Conservation (phyloP, 2,797 vertebrate genomes). For the Chromobotia macracanthus region DNA sequence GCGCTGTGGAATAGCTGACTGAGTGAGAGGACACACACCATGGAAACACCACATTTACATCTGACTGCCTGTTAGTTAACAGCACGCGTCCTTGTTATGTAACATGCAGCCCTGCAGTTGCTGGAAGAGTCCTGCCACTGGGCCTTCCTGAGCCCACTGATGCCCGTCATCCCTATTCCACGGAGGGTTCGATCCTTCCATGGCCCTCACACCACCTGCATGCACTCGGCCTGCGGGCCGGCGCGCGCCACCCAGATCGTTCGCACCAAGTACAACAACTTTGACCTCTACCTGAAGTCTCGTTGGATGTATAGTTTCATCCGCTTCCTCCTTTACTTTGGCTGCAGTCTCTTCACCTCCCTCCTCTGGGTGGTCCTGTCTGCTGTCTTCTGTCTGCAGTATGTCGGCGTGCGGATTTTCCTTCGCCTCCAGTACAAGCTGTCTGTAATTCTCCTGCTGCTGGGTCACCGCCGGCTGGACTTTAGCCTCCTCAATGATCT, state of each 20-base stretch:
- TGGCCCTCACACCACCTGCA: conserved; percentile 95
- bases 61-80: not conserved
- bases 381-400: conserved; percentile 90
- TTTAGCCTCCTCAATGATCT: conserved; percentile 92
- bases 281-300: conserved; percentile 86
- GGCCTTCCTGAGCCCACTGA: conserved; percentile 75
- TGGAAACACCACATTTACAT: not conserved
- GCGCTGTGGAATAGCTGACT: not conserved
- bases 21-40: not conserved
- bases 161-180: conserved; percentile 98
- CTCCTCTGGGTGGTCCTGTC: conserved; percentile 95
- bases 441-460: conserved; percentile 89
- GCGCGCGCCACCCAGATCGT: conserved; percentile 85
- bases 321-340: conserved; percentile 94
- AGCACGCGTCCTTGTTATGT: conserved; percentile 65
- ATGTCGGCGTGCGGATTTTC: conserved; percentile 87
- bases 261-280: conserved; percentile 97
- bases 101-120: conserved; percentile 52
- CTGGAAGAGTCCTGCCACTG: conserved; percentile 58
- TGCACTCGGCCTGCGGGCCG: conserved; percentile 94
- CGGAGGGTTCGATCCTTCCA: conserved; percentile 97
- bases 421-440: conserved; percentile 97
- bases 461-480: conserved; percentile 91
- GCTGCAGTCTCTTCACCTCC: conserved; percentile 95
- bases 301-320: conserved; percentile 96